A percentile compares a stretch with the other conserved stretches of the same genome.
Evolutionary conservation across 1,140 invertebrate genomes (phyloP).

Genomic region (Pinna nobilis): DNA sequence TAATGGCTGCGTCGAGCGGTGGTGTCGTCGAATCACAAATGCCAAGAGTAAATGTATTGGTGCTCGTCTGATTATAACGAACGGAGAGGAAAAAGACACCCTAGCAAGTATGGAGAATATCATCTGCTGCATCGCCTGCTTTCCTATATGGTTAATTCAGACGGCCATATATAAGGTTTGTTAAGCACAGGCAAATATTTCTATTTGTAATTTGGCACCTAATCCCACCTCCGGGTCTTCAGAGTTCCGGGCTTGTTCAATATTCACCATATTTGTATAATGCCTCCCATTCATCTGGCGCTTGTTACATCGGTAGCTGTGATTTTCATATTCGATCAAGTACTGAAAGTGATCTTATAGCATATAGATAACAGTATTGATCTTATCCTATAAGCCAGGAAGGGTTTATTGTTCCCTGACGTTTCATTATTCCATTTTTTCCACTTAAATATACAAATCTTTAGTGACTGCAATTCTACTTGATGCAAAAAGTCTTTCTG

Average conservation of each 20-base stretch:
- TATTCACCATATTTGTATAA: too few relatives aligned
- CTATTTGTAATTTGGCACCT: not conserved
- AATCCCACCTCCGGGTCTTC: not conserved
- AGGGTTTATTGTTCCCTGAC: too few relatives aligned
- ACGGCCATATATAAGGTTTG: constrained; percentile 47
- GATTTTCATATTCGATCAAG: too few relatives aligned
- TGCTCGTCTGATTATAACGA: constrained; percentile 54
- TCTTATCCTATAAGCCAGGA: too few relatives aligned
- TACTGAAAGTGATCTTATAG: too few relatives aligned
- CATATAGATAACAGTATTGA: too few relatives aligned
- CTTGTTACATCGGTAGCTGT: too few relatives aligned
- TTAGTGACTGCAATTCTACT: too few relatives aligned
- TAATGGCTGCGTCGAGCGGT: constrained; percentile 51
- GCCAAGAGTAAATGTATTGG: constrained; percentile 51
- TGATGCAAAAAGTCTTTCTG: too few relatives aligned
- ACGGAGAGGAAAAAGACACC: constrained; percentile 51
- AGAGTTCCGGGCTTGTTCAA: not conserved
- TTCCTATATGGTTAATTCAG: constrained; percentile 55
- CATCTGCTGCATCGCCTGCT: constrained; percentile 50
- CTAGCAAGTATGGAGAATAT: constrained; percentile 40
- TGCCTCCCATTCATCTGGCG: not conserved
- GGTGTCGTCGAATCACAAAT: constrained; percentile 46
- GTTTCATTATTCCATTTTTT: too few relatives aligned
- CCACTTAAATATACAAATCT: too few relatives aligned
- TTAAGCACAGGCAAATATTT: not conserved